phyloP scores from a whole-genome alignment of 2,113 vertebrate species.

The Parus major region DNA sequence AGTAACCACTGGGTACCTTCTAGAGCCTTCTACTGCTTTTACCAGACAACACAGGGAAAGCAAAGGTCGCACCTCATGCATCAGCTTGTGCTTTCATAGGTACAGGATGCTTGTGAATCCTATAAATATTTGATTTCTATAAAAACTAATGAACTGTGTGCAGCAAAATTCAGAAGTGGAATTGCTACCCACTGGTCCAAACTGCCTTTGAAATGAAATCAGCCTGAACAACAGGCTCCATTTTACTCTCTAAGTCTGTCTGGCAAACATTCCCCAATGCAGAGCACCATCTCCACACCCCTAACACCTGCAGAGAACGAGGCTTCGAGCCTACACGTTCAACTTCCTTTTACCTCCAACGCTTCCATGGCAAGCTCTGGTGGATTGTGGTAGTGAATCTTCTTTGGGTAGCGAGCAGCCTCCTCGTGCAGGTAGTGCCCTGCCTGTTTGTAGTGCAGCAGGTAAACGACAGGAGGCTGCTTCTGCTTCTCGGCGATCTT shows the following conservation, averaged over 20 bases:
- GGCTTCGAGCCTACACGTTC: accelerated
- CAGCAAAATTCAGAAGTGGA: background rate
- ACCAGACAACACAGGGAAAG: background rate
- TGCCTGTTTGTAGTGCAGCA: constrained; percentile 92
- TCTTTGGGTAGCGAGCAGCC: constrained; percentile 94
- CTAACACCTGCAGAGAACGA: background rate
- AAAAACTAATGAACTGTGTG: background rate
- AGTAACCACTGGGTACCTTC: background rate
- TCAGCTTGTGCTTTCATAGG: background rate
- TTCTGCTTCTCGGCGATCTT: constrained; percentile 96
- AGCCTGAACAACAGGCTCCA: background rate
- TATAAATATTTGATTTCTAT: background rate
- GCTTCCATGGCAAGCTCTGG: constrained; percentile 98
- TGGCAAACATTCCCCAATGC: background rate
- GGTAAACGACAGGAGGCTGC: constrained; percentile 81
- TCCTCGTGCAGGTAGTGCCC: constrained; percentile 93
- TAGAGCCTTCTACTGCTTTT: background rate
- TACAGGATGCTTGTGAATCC: background rate
- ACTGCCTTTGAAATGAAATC: background rate
- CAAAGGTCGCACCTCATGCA: background rate
- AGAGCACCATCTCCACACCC: background rate
- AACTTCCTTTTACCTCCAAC: constrained; percentile 83
- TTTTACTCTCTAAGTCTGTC: background rate
- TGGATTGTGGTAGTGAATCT: constrained; percentile 98
- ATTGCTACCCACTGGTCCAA: background rate